phyloP scores from a whole-genome alignment of 2,797 vertebrate genomes.

The Alfaro cultratus region DNA sequence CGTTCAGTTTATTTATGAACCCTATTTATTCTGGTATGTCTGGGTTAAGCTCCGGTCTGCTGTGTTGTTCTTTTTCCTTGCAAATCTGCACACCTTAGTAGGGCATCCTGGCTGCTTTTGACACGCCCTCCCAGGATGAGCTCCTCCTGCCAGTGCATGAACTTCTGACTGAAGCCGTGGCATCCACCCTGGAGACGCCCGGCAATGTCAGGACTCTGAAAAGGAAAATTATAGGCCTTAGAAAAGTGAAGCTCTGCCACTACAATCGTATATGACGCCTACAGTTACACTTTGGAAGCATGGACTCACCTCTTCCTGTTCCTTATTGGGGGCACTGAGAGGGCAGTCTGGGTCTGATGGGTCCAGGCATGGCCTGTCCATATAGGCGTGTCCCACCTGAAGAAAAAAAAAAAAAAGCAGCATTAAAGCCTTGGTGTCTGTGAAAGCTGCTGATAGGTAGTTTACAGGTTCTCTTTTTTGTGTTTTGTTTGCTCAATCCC shows the following conservation, averaged over 20 bases:
- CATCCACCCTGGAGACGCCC: conserved; percentile 90
- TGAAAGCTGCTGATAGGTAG: not conserved
- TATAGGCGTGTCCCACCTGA: conserved; percentile 90
- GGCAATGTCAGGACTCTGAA: conserved; percentile 87
- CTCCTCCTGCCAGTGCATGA: conserved; percentile 99
- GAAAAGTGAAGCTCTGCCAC: not conserved
- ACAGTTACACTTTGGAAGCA: not conserved
- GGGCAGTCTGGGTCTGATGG: conserved; percentile 92
- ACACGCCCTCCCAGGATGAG: conserved; percentile 91
- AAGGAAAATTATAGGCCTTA: conserved; percentile 15
- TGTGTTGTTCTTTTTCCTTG: not conserved
- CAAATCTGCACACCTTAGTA: conserved; percentile 86
- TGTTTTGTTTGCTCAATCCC: not conserved
- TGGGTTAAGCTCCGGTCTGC: conserved; percentile 55
- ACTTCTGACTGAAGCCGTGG: conserved; percentile 96
- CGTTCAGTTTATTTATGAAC: conserved; percentile 72
- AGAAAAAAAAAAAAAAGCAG: conserved; percentile 1
- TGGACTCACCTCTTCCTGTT: conserved; percentile 84
- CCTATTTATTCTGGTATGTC: conserved; percentile 64
- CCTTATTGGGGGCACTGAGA: conserved; percentile 90
- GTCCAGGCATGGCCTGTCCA: conserved; percentile 93
- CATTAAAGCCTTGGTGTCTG: conserved; percentile 7
- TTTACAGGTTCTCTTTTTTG: not conserved
- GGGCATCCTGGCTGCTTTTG: conserved; percentile 86
- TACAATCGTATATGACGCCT: conserved; percentile 5